These are phyloP conservation scores for Sturmia bella DNA, from an alignment of 2,888 invertebrate genomes.

Conservation along the genomic window DNA sequence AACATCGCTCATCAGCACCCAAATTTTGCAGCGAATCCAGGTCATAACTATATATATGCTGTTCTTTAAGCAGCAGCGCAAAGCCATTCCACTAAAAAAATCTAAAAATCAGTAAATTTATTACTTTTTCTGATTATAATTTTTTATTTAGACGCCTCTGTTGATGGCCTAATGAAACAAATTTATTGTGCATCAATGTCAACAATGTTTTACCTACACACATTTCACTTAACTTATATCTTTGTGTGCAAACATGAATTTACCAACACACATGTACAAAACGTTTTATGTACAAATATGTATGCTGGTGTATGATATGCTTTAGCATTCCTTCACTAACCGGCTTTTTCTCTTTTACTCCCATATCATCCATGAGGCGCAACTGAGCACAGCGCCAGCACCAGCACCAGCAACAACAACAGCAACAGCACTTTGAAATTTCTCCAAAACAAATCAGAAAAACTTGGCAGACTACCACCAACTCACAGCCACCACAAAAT, in stretches of 20 bases:
- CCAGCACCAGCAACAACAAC: slow-evolving; percentile 32
- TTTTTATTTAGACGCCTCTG: slow-evolving; percentile 54
- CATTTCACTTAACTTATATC: too few species aligned
- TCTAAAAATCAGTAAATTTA: too few species aligned
- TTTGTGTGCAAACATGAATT: background rate
- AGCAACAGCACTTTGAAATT: too few species aligned
- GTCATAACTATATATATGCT: too few species aligned
- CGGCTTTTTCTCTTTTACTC: slow-evolving; percentile 65
- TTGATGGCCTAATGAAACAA: slow-evolving; percentile 73
- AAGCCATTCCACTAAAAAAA: too few species aligned
- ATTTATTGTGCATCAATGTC: slow-evolving; percentile 72
- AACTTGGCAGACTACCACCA: slow-evolving; percentile 58
- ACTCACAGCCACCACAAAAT: slow-evolving; percentile 51
- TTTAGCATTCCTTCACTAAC: slow-evolving; percentile 33
- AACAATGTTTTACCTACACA: slow-evolving; percentile 53
- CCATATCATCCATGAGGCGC: slow-evolving; percentile 23
- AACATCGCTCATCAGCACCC: too few species aligned
- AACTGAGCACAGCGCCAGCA: slow-evolving; percentile 9
- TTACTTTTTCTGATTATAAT: too few species aligned
- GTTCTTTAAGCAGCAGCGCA: too few species aligned
- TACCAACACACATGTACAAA: slow-evolving; percentile 2
- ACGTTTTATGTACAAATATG: slow-evolving; percentile 6
- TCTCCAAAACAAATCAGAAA: slow-evolving; percentile 68
- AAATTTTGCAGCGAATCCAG: too few species aligned
- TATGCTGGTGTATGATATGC: background rate